Percentiles rank a stretch among this genome's conserved stretches.
Evolutionary conservation across 1,140 invertebrate genomes (phyloP).

Genomic region (Drosophila parabipectinata): DNA sequence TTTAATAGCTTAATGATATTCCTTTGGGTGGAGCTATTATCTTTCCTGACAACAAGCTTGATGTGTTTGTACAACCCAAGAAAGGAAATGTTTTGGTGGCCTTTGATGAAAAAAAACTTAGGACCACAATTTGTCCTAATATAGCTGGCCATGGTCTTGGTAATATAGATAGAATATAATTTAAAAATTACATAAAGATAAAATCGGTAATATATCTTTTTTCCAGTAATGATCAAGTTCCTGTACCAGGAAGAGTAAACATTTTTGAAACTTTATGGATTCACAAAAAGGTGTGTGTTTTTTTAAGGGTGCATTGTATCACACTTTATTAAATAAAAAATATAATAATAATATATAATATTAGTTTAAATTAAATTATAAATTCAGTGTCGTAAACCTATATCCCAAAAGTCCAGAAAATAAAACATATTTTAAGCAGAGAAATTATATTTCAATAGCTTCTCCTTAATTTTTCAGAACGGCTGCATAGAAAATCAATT

Average conservation of each 20-base stretch:
- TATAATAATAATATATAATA: no score
- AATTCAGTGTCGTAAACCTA: no score
- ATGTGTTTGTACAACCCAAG: conserved; percentile 13
- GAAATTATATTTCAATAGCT: no score
- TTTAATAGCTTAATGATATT: conserved; percentile 39
- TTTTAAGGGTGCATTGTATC: no score
- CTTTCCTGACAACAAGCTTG: neutral
- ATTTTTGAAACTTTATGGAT: neutral
- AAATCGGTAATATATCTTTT: neutral
- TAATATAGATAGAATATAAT: neutral
- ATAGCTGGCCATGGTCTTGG: conserved; percentile 41
- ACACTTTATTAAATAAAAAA: no score
- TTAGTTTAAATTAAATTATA: no score
- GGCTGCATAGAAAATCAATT: neutral
- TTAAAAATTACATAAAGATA: no score
- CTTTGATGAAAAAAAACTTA: conserved; percentile 11
- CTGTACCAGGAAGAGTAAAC: neutral
- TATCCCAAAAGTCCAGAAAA: no score
- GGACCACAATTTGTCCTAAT: conserved; percentile 50
- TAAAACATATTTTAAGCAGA: no score
- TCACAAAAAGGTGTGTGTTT: no score
- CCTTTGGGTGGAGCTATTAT: conserved; percentile 38
- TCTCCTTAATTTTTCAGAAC: neutral
- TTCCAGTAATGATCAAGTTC: conserved; percentile 54
- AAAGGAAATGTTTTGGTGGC: conserved; percentile 42